These are phyloP conservation scores for Adelges cooleyi DNA, from an alignment of 1,140 invertebrate genomes.

Conservation along the genomic window DNA sequence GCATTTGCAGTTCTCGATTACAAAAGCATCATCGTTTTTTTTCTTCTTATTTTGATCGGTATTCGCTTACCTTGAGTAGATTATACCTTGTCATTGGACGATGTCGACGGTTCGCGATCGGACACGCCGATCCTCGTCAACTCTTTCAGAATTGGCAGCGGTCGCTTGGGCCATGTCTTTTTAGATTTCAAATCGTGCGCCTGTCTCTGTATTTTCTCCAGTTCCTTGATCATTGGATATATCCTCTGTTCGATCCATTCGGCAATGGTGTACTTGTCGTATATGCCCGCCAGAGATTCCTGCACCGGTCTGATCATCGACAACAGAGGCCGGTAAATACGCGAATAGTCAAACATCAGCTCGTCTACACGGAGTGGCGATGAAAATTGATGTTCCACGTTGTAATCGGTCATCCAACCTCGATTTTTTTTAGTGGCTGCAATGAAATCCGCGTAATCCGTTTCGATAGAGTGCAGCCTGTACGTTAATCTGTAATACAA, in stretches of 20 bases:
- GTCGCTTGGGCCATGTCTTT: constrained; percentile 47
- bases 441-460: constrained; percentile 20
- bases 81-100: background rate
- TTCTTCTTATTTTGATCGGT: background rate
- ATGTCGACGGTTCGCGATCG: background rate
- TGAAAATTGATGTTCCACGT: constrained; percentile 62
- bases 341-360: constrained; percentile 50
- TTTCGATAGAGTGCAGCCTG: constrained; percentile 9
- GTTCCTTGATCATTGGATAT: constrained; percentile 43
- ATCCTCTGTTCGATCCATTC: constrained; percentile 64
- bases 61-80: background rate
- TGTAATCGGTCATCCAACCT: constrained; percentile 70
- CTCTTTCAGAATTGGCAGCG: constrained; percentile 38
- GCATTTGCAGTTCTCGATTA: too few species aligned
- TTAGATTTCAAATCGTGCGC: constrained; percentile 44
- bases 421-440: constrained; percentile 12
- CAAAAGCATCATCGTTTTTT: background rate
- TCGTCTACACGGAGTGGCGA: constrained; percentile 60
- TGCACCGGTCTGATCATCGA: constrained; percentile 51
- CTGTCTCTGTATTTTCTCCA: constrained; percentile 44
- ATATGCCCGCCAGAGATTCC: constrained; percentile 53
- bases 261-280: constrained; percentile 57
- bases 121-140: constrained; percentile 32
- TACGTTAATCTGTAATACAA: constrained; percentile 16
- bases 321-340: constrained; percentile 47